Conservation (phyloP, 2,888 invertebrate species). For the Athrips mouffetella region DNA sequence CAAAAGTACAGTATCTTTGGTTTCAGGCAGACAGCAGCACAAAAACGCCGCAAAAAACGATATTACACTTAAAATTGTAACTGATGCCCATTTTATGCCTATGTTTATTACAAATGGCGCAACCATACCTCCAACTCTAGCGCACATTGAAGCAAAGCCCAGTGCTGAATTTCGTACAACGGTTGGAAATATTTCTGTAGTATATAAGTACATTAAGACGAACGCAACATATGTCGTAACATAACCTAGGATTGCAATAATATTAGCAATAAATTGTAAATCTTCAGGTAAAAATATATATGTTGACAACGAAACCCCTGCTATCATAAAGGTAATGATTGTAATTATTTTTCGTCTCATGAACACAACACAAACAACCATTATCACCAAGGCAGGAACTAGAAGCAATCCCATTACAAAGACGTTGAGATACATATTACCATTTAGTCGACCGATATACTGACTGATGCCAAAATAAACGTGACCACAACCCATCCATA, state of each 20-base stretch:
- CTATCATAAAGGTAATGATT: constrained; percentile 47
- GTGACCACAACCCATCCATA: constrained; percentile 85
- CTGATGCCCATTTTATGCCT: constrained; percentile 58
- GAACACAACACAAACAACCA: constrained; percentile 27
- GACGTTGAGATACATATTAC: constrained; percentile 51
- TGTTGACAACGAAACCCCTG: constrained; percentile 50
- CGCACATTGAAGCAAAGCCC: constrained; percentile 84
- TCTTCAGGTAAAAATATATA: constrained; percentile 54
- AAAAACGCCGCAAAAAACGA: constrained; percentile 53
- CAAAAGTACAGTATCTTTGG: constrained; percentile 54
- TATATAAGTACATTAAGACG: constrained; percentile 83
- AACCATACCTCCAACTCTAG: constrained; percentile 82
- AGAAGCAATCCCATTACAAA: not conserved
- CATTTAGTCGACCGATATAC: constrained; percentile 82
- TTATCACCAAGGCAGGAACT: not conserved
- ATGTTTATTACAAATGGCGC: constrained; percentile 83
- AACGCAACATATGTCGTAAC: constrained; percentile 85
- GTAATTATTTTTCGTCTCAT: constrained; percentile 52
- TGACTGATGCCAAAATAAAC: constrained; percentile 87
- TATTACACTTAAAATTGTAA: constrained; percentile 53
- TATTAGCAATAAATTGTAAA: constrained; percentile 69
- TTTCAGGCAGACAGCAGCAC: constrained; percentile 61
- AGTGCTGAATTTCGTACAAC: constrained; percentile 87
- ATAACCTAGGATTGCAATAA: constrained; percentile 84
- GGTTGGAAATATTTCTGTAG: constrained; percentile 89